phyloP scores from a whole-genome alignment of 2,888 invertebrate genomes.

The Drosophila pseudotakahashii region DNA sequence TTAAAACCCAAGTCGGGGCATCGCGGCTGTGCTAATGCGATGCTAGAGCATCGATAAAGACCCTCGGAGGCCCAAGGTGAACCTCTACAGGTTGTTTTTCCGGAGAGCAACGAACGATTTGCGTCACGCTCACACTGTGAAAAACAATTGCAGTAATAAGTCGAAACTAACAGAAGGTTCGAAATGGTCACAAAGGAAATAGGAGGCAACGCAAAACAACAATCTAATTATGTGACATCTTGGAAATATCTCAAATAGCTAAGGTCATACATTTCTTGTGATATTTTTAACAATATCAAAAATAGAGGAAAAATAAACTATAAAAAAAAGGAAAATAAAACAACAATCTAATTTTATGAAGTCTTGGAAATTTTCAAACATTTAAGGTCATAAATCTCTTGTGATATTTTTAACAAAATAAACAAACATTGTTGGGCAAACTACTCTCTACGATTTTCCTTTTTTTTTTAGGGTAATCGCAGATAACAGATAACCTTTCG shows the following conservation, averaged over 20 bases:
- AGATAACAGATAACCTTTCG: background rate
- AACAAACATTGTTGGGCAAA: background rate
- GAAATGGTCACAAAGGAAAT: background rate
- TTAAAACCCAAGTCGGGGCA: conserved; percentile 23
- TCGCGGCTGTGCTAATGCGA: conserved; percentile 36
- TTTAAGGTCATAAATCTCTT: background rate
- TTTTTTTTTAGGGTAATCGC: background rate
- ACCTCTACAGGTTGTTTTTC: conserved; percentile 31
- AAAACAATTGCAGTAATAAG: background rate
- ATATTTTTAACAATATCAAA: no score
- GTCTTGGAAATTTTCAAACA: background rate
- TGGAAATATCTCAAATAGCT: no score
- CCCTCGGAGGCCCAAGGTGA: conserved; percentile 38
- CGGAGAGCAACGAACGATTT: conserved; percentile 13
- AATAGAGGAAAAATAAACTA: no score
- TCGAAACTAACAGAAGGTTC: background rate
- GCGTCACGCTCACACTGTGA: conserved; percentile 19
- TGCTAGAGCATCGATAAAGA: conserved; percentile 38
- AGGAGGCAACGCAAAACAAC: no score
- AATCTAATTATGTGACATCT: no score
- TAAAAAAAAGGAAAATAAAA: no score
- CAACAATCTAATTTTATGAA: background rate
- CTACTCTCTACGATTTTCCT: background rate
- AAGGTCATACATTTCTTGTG: no score
- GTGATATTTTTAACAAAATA: background rate